Evolutionary conservation across 2,888 invertebrate genomes (phyloP), one percentile per base, ranked within the genome.

Genomic region (Strigamia crassipes): DNA sequence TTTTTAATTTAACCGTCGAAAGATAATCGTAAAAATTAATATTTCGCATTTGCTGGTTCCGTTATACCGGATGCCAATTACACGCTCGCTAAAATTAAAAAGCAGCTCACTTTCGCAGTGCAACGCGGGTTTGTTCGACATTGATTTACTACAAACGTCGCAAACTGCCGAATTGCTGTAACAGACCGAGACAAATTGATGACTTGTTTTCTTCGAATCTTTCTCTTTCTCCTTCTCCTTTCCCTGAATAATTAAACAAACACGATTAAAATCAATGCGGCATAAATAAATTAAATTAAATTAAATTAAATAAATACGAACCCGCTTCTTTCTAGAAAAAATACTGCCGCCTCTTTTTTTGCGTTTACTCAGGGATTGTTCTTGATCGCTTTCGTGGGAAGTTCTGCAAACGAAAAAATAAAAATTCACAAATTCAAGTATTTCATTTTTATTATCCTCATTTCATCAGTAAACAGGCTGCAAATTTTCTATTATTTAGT

Each of bases 301-400:
- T n/a, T n/a, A n/a, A n/a, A 79, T 21, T 3, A 80, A 80, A 27
- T 27, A 80, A 80, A 80, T 9, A 80, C 21, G 84, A 87, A 91
- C 96, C 91, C 95, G 95, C 89, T 95, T 96, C 89, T 96, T 96
- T 84, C 96, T 92, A 87, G 96, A 96, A 91, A 96, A 96, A 83
- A 96, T 89, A 85, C 96, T 96, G 82, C 95, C 95, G 82, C 95
- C 95, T 80, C 96, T 90, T 89, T 96, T 96, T 85, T 95, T 91
- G 86, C 95, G 90, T 87, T 96, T 96, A 86, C 94, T 94, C 23
- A 94, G 92, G 87, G 94, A 93, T 86, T 93, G 93, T 85, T 92
- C 90, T 82, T 85, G 85, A 81, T 85, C 85, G 46, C 83, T 83
- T n/a, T 84, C 84, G 51, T 89, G 78, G 5, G 73, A 73, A 27